Conservation (phyloP, 2,797 vertebrate species). For the Stomatorhinus walkeri region DNA sequence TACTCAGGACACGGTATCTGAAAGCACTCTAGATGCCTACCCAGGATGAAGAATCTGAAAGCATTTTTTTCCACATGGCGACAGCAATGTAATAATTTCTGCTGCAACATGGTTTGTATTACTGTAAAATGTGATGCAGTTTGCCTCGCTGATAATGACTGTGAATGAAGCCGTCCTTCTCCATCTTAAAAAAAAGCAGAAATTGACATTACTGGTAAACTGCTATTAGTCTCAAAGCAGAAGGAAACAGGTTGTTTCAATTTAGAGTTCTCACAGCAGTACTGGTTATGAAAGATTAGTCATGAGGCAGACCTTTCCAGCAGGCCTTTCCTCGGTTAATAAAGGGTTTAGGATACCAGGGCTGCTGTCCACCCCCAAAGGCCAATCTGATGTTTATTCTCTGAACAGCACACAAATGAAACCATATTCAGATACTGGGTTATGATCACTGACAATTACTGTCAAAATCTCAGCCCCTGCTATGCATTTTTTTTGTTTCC, state of each 20-base stretch:
- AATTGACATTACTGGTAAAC: slow-evolving; percentile 16
- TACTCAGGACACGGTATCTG: no score
- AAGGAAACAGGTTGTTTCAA: slow-evolving; percentile 15
- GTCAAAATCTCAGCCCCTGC: neutral
- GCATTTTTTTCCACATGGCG: neutral
- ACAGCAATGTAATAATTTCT: slow-evolving; percentile 15
- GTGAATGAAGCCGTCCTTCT: slow-evolving; percentile 8
- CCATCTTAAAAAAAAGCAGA: slow-evolving; percentile 10
- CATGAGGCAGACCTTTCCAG: neutral
- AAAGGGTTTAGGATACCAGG: neutral
- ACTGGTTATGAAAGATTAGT: neutral
- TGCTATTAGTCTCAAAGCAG: slow-evolving; percentile 15
- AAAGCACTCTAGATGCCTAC: no score
- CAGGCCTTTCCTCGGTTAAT: neutral
- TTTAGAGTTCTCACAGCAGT: slow-evolving; percentile 11
- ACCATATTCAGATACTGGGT: neutral
- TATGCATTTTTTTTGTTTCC: neutral
- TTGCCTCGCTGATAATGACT: slow-evolving; percentile 18
- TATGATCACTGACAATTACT: neutral
- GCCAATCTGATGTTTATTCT: neutral
- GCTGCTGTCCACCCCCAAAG: neutral
- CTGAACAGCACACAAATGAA: neutral
- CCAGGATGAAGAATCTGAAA: neutral
- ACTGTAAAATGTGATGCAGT: slow-evolving; percentile 19
- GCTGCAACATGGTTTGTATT: slow-evolving; percentile 20